Percentiles rank a stretch among this genome's conserved stretches.
phyloP scores from a whole-genome alignment of 2,797 vertebrate genomes.

The Paramormyrops hopkinsi region DNA sequence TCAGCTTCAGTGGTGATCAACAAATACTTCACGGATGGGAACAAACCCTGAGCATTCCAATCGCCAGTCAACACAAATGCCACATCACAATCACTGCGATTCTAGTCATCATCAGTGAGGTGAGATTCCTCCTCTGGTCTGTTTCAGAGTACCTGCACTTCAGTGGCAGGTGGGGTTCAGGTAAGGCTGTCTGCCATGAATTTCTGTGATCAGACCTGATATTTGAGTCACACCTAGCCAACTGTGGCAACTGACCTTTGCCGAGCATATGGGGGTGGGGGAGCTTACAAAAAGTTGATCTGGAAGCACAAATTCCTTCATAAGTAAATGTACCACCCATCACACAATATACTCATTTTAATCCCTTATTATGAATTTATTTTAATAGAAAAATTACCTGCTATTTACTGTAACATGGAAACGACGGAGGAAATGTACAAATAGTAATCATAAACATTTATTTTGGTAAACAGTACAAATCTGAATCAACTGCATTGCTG shows the following conservation, averaged over 20 bases:
- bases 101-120: background rate
- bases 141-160: background rate
- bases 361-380: background rate
- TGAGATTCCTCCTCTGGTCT: too few species aligned
- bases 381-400: background rate
- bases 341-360: background rate
- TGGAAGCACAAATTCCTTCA: background rate
- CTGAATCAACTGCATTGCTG: background rate
- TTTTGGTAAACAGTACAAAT: background rate
- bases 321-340: background rate
- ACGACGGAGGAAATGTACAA: background rate
- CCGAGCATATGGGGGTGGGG: background rate
- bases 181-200: background rate
- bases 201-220: background rate
- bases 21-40: background rate
- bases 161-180: background rate
- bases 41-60: background rate
- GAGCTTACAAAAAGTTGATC: background rate
- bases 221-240: slow-evolving; percentile 6
- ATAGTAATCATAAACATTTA: background rate
- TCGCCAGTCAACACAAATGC: background rate
- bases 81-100: background rate
- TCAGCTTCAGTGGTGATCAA: background rate
- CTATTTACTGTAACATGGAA: background rate
- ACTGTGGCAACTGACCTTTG: background rate